Evolutionary conservation across 1,140 invertebrate genomes (phyloP).

Genomic region (Calliopsis andreniformis): DNA sequence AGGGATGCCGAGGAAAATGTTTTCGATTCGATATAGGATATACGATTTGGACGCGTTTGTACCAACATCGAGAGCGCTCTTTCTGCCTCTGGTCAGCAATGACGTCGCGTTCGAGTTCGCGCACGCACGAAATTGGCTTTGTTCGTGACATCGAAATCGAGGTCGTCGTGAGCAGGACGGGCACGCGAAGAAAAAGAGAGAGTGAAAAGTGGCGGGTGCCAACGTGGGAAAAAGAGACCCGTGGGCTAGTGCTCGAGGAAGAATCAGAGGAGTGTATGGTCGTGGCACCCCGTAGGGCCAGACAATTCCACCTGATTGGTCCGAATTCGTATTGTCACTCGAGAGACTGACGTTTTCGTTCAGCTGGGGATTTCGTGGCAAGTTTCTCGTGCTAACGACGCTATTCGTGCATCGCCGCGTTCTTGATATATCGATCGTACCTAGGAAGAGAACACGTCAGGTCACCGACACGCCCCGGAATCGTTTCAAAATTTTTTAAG

Average conservation of each 20-base stretch:
- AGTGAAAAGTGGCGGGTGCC: slow-evolving; percentile 46
- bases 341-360: slow-evolving; percentile 62
- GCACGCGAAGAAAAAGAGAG: neutral
- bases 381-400: slow-evolving; percentile 65
- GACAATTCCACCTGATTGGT: slow-evolving; percentile 80
- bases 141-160: slow-evolving; percentile 33
- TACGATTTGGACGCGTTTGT: neutral
- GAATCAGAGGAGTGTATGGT: slow-evolving; percentile 48
- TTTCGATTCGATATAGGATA: too few species aligned
- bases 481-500: slow-evolving; percentile 36
- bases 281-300: slow-evolving; percentile 68
- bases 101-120: slow-evolving; percentile 7
- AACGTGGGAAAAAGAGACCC: slow-evolving; percentile 69
- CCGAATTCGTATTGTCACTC: slow-evolving; percentile 71
- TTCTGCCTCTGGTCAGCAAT: neutral
- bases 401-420: slow-evolving; percentile 61
- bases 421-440: slow-evolving; percentile 64
- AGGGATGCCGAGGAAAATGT: too few species aligned
- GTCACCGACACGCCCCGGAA: slow-evolving; percentile 32
- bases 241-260: slow-evolving; percentile 27
- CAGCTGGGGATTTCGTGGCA: slow-evolving; percentile 59
- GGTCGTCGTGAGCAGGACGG: neutral
- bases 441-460: slow-evolving; percentile 29
- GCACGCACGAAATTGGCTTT: slow-evolving; percentile 47
- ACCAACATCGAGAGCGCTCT: too few species aligned